These are phyloP conservation scores for Aurelia aurita complex sp. Pacific DNA, from an alignment of 30 jellyfish, hydroid and myxozoan genomes.

Conservation along the genomic window DNA sequence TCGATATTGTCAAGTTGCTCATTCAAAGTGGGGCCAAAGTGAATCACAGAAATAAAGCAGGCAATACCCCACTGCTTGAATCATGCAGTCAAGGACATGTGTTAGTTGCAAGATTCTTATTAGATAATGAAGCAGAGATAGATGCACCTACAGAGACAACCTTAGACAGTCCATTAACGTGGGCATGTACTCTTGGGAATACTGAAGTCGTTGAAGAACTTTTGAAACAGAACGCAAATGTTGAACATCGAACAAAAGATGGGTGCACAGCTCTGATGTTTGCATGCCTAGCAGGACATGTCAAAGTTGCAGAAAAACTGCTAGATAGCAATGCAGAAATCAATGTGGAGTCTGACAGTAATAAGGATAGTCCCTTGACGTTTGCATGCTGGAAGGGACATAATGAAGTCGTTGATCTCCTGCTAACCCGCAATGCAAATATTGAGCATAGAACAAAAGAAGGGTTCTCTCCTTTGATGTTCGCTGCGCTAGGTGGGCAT, in stretches of 20 bases:
- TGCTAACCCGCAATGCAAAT: conserved; percentile 79
- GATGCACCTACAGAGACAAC: conserved; percentile 99
- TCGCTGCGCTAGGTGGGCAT: conserved; percentile 98
- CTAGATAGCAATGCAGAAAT: conserved; percentile 93
- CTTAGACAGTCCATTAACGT: conserved; percentile 96
- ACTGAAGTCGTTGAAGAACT: conserved; percentile 84
- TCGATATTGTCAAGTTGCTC: conserved; percentile 91
- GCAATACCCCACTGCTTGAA: conserved; percentile 97
- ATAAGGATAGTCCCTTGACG: conserved; percentile 96
- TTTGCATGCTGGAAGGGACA: conserved; percentile 99
- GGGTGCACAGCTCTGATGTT: conserved; percentile 99
- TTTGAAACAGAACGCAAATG: conserved; percentile 84
- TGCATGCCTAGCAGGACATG: conserved; percentile 99
- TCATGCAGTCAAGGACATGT: conserved; percentile 99
- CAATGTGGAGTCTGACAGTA: conserved; percentile 96
- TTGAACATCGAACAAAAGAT: conserved; percentile 97
- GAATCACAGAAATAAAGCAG: conserved; percentile 94
- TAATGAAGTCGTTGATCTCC: conserved; percentile 80
- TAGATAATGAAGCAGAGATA: conserved; percentile 92
- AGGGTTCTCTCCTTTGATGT: conserved; percentile 98
- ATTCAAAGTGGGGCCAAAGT: conserved; percentile 98
- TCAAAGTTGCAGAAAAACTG: conserved; percentile 85
- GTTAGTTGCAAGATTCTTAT: conserved; percentile 86
- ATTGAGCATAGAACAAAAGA: conserved; percentile 98
- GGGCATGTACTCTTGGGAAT: conserved; percentile 99